Conservation (phyloP, 2,113 vertebrate species). For the Esox niger region DNA sequence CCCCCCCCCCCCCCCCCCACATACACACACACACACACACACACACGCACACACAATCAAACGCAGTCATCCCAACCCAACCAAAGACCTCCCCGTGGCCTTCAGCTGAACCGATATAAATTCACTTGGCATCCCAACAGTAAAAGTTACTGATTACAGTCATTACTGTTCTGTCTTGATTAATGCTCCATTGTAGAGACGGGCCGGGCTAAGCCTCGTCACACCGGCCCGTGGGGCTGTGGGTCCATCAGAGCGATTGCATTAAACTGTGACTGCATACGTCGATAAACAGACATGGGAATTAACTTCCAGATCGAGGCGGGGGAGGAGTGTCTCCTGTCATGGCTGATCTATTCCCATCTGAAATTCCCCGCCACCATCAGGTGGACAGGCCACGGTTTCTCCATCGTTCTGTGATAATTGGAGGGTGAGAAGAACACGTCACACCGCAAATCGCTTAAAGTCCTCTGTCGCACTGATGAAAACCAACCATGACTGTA, state of each 20-base stretch:
- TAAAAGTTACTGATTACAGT: constrained; percentile 41
- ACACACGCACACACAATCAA: no score
- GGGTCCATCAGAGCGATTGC: not conserved
- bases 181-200: constrained; percentile 22
- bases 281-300: not conserved
- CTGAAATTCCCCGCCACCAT: no score
- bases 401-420: not conserved
- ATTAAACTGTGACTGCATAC: not conserved
- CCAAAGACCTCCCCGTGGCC: not conserved
- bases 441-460: constrained; percentile 4
- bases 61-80: constrained; percentile 13
- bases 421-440: not conserved
- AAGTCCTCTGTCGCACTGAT: constrained; percentile 14
- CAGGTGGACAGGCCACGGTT: no score
- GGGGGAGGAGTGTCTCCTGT: not conserved
- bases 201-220: not conserved
- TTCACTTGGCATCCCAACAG: constrained; percentile 23
- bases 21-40: no score
- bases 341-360: not conserved
- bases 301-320: not conserved
- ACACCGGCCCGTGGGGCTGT: not conserved
- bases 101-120: constrained; percentile 23
- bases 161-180: constrained; percentile 39
- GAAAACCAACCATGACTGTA: constrained; percentile 18
- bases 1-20: no score